These are phyloP conservation scores for Montipora sp. DNA, from an alignment of 64 coral and sea anemone species.

Conservation along the genomic window DNA sequence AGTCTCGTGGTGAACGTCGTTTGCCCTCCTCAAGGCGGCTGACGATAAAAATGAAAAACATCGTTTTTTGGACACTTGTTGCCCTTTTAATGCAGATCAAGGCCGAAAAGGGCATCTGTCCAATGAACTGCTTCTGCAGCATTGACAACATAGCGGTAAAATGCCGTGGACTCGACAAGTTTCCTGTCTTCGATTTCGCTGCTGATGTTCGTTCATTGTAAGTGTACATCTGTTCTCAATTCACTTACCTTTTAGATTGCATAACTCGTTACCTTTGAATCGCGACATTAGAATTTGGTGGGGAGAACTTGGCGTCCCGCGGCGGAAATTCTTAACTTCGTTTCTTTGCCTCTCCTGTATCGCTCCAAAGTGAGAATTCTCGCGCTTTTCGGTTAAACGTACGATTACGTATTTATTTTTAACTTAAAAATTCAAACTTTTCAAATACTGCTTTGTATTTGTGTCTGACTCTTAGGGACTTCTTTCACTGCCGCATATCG, in stretches of 20 bases:
- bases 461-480: neutral
- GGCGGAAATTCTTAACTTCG: neutral
- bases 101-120: neutral
- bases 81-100: neutral
- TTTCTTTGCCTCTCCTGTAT: neutral
- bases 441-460: neutral
- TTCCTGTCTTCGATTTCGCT: constrained; percentile 1
- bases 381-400: neutral
- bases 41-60: neutral
- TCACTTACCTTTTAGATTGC: neutral
- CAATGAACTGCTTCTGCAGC: constrained; percentile 14
- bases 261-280: neutral
- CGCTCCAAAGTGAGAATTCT: neutral
- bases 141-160: neutral
- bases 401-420: neutral
- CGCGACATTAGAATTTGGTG: neutral
- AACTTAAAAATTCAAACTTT: too few relatives aligned
- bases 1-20: neutral
- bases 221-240: neutral
- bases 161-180: constrained; percentile 1
- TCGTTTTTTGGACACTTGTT: neutral
- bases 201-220: neutral
- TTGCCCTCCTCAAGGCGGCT: neutral
- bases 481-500: neutral
- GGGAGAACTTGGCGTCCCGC: too few relatives aligned